phyloP scores from a whole-genome alignment of 2,113 vertebrate species.

The Ochotona curzoniae region DNA sequence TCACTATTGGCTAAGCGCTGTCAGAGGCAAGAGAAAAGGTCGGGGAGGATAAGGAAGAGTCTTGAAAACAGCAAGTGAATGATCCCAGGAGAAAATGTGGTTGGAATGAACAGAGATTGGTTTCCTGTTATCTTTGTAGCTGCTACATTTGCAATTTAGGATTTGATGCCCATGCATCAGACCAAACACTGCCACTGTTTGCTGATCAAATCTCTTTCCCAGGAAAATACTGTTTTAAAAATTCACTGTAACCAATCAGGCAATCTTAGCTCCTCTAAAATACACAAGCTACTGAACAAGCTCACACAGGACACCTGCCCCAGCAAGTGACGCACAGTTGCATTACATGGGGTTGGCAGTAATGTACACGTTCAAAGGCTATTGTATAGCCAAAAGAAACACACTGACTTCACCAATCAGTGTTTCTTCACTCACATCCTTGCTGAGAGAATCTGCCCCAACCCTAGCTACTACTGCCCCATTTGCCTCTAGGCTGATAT shows the following conservation, averaged over 20 bases:
- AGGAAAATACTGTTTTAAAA: conserved; percentile 20
- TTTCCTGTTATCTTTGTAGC: conserved; percentile 53
- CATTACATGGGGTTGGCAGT: too few relatives aligned
- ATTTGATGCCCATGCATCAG: not conserved
- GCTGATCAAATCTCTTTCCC: conserved; percentile 58
- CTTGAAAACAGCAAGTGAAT: not conserved
- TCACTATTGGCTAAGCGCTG: not conserved
- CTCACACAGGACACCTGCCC: not conserved
- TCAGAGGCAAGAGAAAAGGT: not conserved
- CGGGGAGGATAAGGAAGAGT: too few relatives aligned
- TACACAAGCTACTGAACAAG: not conserved
- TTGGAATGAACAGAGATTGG: conserved; percentile 42
- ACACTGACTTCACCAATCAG: not conserved
- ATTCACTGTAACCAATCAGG: not conserved
- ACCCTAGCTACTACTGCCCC: not conserved
- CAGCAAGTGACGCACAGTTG: not conserved
- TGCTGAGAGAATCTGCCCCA: not conserved
- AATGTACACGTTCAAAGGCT: not conserved
- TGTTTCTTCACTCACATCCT: not conserved
- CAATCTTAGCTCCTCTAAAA: not conserved
- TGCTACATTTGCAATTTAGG: not conserved
- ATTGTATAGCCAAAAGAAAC: not conserved
- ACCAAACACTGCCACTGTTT: conserved; percentile 24
- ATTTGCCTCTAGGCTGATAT: not conserved
- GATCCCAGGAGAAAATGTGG: not conserved